phyloP scores from a whole-genome alignment of 2,113 vertebrate species.

The Excalfactoria chinensis region DNA sequence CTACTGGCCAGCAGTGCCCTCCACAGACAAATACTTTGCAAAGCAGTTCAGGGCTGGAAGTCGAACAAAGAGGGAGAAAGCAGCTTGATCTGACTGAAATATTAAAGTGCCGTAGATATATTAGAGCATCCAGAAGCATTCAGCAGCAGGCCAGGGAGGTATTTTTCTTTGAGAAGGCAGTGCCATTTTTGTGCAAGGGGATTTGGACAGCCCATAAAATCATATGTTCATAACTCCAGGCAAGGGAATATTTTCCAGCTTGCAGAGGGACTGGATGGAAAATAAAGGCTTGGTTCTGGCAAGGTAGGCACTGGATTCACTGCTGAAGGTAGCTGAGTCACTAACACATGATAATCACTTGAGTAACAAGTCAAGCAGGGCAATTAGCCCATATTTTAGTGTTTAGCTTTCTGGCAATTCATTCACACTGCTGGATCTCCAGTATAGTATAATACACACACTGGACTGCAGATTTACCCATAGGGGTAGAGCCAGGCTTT shows the following conservation, averaged over 20 bases:
- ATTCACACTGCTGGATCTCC: neutral
- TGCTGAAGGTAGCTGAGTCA: neutral
- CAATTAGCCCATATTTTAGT: neutral
- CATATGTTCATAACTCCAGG: neutral
- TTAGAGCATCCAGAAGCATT: neutral
- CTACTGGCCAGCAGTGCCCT: neutral
- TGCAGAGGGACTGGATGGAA: neutral
- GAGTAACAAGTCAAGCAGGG: neutral
- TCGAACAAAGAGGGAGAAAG: neutral
- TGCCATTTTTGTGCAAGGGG: neutral
- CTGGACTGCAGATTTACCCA: neutral
- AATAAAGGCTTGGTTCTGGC: neutral
- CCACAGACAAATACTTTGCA: neutral
- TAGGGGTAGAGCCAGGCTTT: neutral
- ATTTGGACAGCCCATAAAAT: neutral
- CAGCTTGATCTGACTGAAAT: neutral
- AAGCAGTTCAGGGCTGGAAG: neutral
- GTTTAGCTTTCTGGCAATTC: neutral
- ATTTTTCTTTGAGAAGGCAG: neutral
- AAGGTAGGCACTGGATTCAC: neutral
- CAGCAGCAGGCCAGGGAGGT: neutral
- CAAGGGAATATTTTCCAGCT: neutral
- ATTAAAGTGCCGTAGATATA: neutral
- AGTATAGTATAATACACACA: neutral
- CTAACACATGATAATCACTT: neutral